phyloP scores from a whole-genome alignment of 2,113 vertebrate genomes.

The Rhinoderma darwinii region DNA sequence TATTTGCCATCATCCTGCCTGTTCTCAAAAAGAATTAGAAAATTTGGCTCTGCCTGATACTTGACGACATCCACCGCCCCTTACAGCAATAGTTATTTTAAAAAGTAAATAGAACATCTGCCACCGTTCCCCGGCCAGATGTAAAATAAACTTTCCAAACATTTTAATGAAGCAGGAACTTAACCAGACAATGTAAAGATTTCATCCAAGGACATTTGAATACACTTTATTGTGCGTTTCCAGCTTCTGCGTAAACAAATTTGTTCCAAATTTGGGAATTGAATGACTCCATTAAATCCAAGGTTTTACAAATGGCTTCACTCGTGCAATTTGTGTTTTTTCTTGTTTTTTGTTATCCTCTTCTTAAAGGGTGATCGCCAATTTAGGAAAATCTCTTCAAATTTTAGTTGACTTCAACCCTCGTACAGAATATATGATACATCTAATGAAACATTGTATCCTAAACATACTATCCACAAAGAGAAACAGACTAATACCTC shows the following conservation, averaged over 20 bases:
- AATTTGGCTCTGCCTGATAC: not conserved
- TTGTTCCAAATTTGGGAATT: not conserved
- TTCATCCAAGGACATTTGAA: constrained; percentile 16
- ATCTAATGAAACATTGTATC: too few relatives aligned
- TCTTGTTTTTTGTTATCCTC: not conserved
- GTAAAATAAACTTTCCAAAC: constrained; percentile 36
- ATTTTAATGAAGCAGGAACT: constrained; percentile 33
- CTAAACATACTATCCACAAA: too few relatives aligned
- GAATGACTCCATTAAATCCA: not conserved
- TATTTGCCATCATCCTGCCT: not conserved
- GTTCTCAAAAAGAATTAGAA: constrained; percentile 13
- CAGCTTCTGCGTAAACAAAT: not conserved
- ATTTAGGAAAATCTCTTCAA: too few relatives aligned
- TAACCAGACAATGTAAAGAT: constrained; percentile 12
- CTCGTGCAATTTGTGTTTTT: not conserved
- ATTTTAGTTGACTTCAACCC: not conserved
- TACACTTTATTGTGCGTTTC: not conserved
- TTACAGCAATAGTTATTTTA: constrained; percentile 25
- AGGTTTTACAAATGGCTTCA: not conserved
- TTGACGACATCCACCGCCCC: not conserved
- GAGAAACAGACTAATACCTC: too few relatives aligned
- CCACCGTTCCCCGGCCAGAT: constrained; percentile 28
- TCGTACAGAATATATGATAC: not conserved
- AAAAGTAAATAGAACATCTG: constrained; percentile 34
- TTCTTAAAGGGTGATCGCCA: not conserved